phyloP scores from a whole-genome alignment of 2,113 vertebrate genomes.

The Cephalophus harveyi region DNA sequence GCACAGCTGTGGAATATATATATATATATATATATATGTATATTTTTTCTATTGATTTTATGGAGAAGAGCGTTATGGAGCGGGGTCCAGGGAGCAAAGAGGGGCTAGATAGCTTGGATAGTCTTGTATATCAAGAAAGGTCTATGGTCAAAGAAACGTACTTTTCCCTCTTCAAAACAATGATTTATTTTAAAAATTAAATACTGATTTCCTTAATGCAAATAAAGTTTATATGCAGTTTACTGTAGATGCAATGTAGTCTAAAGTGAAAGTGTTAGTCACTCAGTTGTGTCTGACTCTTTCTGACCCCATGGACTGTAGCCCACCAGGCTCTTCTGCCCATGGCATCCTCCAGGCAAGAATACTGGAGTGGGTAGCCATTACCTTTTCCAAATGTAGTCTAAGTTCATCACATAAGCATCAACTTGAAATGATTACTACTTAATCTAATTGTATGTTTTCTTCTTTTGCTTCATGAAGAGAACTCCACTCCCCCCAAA shows the following conservation, averaged over 20 bases:
- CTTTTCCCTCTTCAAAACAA: not conserved
- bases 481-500: not conserved
- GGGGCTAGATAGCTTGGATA: not conserved
- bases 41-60: not conserved
- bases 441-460: not conserved
- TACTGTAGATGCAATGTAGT: not conserved
- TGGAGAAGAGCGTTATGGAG: not conserved
- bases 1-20: not conserved
- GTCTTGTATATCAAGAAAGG: not conserved
- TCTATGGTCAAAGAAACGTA: not conserved
- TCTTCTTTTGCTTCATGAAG: not conserved
- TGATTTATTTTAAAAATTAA: slow-evolving; percentile 41
- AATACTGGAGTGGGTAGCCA: not conserved
- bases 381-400: not conserved
- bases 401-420: not conserved
- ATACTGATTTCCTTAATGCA: slow-evolving; percentile 33
- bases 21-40: not conserved
- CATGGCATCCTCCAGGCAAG: not conserved
- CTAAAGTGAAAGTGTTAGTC: not conserved
- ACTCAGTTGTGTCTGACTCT: not conserved
- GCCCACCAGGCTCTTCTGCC: not conserved
- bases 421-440: not conserved
- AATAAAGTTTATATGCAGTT: slow-evolving; percentile 13
- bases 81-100: not conserved
- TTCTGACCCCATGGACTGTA: not conserved